phyloP scores from a whole-genome alignment of 2,888 invertebrate species.

The Seira ritae region DNA sequence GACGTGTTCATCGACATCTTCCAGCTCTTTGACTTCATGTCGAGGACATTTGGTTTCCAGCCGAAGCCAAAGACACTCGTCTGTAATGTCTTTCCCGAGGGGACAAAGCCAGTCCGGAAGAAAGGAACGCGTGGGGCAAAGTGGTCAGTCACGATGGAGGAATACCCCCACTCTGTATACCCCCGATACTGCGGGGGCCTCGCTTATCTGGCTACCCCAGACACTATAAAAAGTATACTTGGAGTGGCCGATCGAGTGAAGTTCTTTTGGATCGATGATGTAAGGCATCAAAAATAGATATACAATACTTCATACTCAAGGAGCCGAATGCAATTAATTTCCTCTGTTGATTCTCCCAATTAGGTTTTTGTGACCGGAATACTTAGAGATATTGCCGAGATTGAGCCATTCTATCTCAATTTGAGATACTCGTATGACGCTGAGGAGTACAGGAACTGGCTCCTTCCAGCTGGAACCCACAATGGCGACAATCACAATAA shows the following conservation, averaged over 20 bases:
- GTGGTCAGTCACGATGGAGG: slow-evolving; percentile 73
- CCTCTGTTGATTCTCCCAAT: neutral
- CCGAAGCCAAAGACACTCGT: slow-evolving; percentile 62
- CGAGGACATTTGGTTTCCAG: slow-evolving; percentile 68
- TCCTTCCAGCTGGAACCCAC: slow-evolving; percentile 48
- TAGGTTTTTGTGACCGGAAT: slow-evolving; percentile 76
- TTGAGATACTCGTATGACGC: slow-evolving; percentile 72
- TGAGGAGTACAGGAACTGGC: slow-evolving; percentile 71
- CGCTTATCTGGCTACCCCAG: slow-evolving; percentile 74
- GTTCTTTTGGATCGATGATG: slow-evolving; percentile 79
- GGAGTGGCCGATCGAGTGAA: slow-evolving; percentile 74
- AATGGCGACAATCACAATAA: slow-evolving; percentile 27
- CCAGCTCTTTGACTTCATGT: slow-evolving; percentile 72
- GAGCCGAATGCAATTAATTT: neutral
- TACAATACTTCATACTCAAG: neutral
- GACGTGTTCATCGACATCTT: slow-evolving; percentile 74
- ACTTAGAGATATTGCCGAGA: slow-evolving; percentile 73
- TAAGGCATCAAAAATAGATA: no score
- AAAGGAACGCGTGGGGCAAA: slow-evolving; percentile 64
- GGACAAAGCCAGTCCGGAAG: slow-evolving; percentile 69
- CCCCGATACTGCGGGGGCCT: slow-evolving; percentile 74
- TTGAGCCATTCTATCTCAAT: slow-evolving; percentile 73
- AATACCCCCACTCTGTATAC: slow-evolving; percentile 73
- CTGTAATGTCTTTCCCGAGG: slow-evolving; percentile 73
- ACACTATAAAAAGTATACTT: slow-evolving; percentile 74